phyloP scores from a whole-genome alignment of 2,888 invertebrate species.

The Steinernema carpocapsae region DNA sequence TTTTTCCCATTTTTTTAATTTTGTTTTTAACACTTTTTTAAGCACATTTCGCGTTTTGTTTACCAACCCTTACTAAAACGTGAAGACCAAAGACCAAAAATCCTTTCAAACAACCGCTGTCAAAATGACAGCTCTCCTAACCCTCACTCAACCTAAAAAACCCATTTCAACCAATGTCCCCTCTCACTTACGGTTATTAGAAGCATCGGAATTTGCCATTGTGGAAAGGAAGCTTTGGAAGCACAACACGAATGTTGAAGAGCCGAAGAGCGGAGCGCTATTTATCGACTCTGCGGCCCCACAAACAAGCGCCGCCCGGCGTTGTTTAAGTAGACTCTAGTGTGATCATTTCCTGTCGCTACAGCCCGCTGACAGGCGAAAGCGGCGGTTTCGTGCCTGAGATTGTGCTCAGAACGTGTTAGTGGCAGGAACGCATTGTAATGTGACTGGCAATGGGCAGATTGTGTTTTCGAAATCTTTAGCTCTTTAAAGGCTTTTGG shows the following conservation, averaged over 20 bases:
- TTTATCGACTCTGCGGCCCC: conserved; percentile 22
- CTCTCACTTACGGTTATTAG: not conserved
- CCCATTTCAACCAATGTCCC: not conserved
- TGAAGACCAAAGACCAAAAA: too few relatives aligned
- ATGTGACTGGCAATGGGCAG: too few relatives aligned
- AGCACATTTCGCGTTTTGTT: too few relatives aligned
- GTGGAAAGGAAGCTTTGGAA: not conserved
- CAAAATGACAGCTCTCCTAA: too few relatives aligned
- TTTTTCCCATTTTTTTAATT: too few relatives aligned
- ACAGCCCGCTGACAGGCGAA: not conserved
- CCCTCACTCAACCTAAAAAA: not conserved
- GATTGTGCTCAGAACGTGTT: not conserved
- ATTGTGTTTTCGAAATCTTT: too few relatives aligned
- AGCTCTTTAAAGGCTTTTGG: too few relatives aligned
- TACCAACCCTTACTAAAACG: too few relatives aligned
- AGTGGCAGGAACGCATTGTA: too few relatives aligned
- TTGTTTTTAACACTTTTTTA: too few relatives aligned
- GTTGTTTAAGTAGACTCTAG: not conserved
- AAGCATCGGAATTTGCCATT: not conserved
- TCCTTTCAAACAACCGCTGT: too few relatives aligned
- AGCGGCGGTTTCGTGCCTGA: not conserved
- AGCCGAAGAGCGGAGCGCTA: not conserved
- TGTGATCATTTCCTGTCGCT: too few relatives aligned
- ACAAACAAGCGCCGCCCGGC: conserved; percentile 23
- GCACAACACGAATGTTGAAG: not conserved